These are phyloP conservation scores for Cynocephalus volans DNA, from an alignment of 2,113 vertebrate species.

Conservation along the genomic window DNA sequence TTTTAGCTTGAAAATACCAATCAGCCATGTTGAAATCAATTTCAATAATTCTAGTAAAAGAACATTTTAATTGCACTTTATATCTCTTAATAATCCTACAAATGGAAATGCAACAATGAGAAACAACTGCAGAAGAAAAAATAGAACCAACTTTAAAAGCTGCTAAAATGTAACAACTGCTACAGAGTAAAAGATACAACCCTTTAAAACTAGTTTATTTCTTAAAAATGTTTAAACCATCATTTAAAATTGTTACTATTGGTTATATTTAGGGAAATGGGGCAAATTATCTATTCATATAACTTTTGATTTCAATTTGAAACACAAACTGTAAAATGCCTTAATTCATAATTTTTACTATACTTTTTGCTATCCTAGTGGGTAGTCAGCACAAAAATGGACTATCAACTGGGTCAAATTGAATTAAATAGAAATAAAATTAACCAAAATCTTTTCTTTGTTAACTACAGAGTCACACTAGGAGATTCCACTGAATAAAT, in stretches of 20 bases:
- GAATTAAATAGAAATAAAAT: slow-evolving; percentile 79
- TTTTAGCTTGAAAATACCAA: slow-evolving; percentile 13
- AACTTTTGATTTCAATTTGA: slow-evolving; percentile 76
- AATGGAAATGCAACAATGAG: background rate
- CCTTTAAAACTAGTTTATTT: slow-evolving; percentile 39
- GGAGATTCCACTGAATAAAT: slow-evolving; percentile 78
- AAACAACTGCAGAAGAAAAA: background rate
- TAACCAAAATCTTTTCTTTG: slow-evolving; percentile 82
- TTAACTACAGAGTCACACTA: slow-evolving; percentile 80
- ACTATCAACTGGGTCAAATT: slow-evolving; percentile 71
- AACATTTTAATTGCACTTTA: background rate
- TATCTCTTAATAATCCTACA: background rate
- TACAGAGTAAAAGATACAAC: slow-evolving; percentile 42
- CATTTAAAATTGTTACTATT: slow-evolving; percentile 65
- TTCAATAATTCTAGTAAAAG: background rate
- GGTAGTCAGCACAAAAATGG: slow-evolving; percentile 76
- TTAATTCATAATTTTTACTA: slow-evolving; percentile 76
- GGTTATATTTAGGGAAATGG: slow-evolving; percentile 62
- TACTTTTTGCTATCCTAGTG: slow-evolving; percentile 80
- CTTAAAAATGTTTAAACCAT: slow-evolving; percentile 54
- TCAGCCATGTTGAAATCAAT: background rate
- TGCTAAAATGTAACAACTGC: slow-evolving; percentile 8
- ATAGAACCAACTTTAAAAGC: slow-evolving; percentile 44
- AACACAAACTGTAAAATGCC: slow-evolving; percentile 54
- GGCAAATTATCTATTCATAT: slow-evolving; percentile 62